A percentile compares a stretch with the other conserved stretches of the same genome.
Conservation (phyloP, 2,113 vertebrate genomes). For the Sarotherodon lohbergeri region DNA sequence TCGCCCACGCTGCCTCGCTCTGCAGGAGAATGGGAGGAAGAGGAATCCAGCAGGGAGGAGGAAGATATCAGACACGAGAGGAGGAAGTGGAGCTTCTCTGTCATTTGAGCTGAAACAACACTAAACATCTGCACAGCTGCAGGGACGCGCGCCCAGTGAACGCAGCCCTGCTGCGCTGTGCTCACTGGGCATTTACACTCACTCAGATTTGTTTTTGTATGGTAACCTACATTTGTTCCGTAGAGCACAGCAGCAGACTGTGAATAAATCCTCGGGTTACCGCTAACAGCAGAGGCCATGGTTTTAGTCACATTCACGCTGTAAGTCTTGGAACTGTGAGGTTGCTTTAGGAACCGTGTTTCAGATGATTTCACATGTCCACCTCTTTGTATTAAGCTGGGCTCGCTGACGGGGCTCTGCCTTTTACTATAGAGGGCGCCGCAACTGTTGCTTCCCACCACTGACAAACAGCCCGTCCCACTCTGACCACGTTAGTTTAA, state of each 20-base stretch:
- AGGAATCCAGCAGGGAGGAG: constrained; percentile 18
- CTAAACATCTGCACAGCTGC: neutral
- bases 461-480: neutral
- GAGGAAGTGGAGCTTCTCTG: constrained; percentile 34
- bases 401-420: neutral
- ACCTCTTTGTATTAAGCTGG: neutral
- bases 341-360: neutral
- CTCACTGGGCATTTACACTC: neutral
- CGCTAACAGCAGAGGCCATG: neutral
- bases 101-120: constrained; percentile 43
- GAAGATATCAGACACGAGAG: neutral
- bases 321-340: neutral
- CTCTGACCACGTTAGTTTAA: neutral
- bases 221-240: neutral
- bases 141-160: neutral
- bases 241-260: neutral
- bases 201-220: neutral
- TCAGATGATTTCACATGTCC: neutral
- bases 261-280: neutral
- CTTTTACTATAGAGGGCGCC: neutral
- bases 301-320: neutral
- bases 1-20: neutral
- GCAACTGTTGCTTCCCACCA: neutral
- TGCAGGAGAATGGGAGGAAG: constrained; percentile 50
- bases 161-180: neutral